Base-by-base conservation (phyloP, 1,140 invertebrate genomes). In the Drosophila guanche region DNA sequence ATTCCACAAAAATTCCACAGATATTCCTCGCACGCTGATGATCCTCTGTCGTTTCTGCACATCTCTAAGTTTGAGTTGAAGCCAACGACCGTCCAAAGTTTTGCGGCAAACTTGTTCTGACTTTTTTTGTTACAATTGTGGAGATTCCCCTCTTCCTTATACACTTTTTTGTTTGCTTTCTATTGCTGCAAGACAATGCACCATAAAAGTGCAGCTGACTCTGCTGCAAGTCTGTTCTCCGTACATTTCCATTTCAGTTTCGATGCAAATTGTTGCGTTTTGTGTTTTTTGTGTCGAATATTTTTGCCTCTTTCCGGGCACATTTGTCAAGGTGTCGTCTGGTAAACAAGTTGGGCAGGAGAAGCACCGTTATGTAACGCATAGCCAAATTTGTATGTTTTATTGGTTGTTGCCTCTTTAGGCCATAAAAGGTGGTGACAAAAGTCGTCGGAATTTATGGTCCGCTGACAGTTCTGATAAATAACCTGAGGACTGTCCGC, bases 311-410 rank as follows among this genome's bases (percentile, higher is more conserved):
- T 85, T 85, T 85, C 77, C 81, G 80, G 77, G 77, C 80, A 77
- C 83, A 86, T 86, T 86, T 86, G 83, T 86, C 81, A 88, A 74
- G 57, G 68, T 79, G 37, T 61, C 81, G 37, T 61, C 81, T 70
- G 81, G 77, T 86, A 78, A 85, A 81, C 81, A 86, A 77, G 73
- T 47, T 41, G 45, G 57, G 53, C 51, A 22, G 58, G 54, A 53
- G 25, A 73, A 70, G 53, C 51, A 66, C 79, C 79, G 79, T 83
- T 83, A 63, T 50, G 54, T 71, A 84, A 59, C 47, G 66, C 79
- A 60, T 63, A 68, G 40, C 60, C 58, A 61, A 85, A 84, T 84
- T 76, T 80, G 76, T 69, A 68, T 68, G 51, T 78, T 76, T 80
- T 76, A 72, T 76, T 69, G 75, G 47, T 53, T 59, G 42, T 56